phyloP scores from a whole-genome alignment of 30 jellyfish, hydroid and myxozoan genomes.

The Hydra vulgaris region DNA sequence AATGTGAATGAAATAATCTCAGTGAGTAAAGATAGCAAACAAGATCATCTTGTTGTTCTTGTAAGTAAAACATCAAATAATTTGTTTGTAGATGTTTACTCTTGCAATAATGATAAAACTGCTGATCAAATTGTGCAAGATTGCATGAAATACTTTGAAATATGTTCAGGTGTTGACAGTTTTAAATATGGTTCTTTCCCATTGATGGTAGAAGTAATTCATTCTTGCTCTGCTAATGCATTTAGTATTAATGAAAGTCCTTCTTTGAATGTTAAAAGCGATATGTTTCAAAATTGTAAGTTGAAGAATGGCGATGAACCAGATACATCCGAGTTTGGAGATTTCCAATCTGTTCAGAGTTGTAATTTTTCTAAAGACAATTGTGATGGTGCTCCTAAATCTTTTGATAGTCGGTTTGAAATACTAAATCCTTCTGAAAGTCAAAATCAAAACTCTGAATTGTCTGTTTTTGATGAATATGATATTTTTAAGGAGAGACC shows the following conservation, averaged over 20 bases:
- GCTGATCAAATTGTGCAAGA: background rate
- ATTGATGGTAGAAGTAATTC: background rate
- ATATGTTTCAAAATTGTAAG: background rate
- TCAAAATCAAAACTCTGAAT: background rate
- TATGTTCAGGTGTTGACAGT: background rate
- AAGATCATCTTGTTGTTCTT: background rate
- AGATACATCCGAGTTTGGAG: background rate
- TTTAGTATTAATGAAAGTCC: background rate
- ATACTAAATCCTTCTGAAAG: background rate
- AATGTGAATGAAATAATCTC: background rate
- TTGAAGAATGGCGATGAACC: background rate
- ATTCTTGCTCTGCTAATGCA: background rate
- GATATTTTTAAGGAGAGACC: background rate
- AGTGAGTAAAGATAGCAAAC: background rate
- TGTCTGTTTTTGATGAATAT: background rate
- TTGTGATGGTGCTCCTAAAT: background rate
- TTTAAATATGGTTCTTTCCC: background rate
- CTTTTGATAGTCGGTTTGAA: background rate
- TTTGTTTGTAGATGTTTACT: background rate
- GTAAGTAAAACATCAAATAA: background rate
- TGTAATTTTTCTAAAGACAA: background rate
- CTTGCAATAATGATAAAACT: background rate
- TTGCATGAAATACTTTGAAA: background rate
- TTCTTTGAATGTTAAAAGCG: background rate
- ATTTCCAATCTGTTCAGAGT: background rate